Evolutionary conservation across 2,797 vertebrate genomes (phyloP), one percentile per base, ranked within the genome.

Genomic region (Sardinella longiceps): DNA sequence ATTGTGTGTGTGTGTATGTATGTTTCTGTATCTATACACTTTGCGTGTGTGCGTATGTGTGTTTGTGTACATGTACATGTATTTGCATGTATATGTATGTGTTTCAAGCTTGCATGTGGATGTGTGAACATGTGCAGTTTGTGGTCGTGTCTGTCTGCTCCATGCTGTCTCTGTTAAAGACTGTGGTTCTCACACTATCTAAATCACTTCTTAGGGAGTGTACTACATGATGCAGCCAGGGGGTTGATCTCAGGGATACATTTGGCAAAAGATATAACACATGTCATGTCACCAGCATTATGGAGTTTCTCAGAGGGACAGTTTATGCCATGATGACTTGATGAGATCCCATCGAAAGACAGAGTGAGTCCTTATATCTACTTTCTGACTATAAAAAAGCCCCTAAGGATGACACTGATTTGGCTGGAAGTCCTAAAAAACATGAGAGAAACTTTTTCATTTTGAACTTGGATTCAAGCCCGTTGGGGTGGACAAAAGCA

Each of bases 401-500:
- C 14, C 5, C 20, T 5, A 25, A 60, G 6, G 20, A 43, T 9
- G 37, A 23, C 23, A 37, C 20, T 43, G 5, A 5, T 5, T 43
- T 23, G 12, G 60, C 25, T 70, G 63, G 63, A 37, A 70, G 28
- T 28, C 10, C 25, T 25, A 11, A 10, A n/a, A n/a, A 63, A 12
- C 28, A 28, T 0, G 12, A 15, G 14, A 18, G 14, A 37, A 58
- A 82, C 85, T 83, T 85, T 85, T 84, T 43, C 81, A 85, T 85
- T 88, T 83, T 51, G 28, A 80, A 81, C 77, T 83, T 60, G 81
- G 86, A 88, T 87, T 84, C 82, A 89, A 83, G 85, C 48, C 87
- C 89, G 60, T 45, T 81, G 66, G 45, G 33, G 66, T 84, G 53
- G n/a, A n/a, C n/a, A n/a, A 90, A 89, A 89, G 90, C 80, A 92